Percentiles rank a stretch among this genome's conserved stretches.
phyloP scores from a whole-genome alignment of 1,140 invertebrate genomes.

The Diabrotica undecimpunctata region DNA sequence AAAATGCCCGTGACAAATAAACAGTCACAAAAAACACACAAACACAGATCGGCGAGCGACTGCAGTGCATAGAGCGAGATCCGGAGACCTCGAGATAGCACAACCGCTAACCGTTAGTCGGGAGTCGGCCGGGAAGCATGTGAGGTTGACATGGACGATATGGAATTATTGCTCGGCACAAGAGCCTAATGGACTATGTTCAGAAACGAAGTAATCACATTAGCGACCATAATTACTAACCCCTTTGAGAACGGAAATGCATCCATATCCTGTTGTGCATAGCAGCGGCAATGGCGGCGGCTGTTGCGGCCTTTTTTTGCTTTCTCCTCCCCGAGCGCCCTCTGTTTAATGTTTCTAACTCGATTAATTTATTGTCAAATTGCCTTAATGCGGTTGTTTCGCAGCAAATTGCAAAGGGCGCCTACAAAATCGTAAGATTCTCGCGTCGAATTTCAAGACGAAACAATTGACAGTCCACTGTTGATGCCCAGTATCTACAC shows the following conservation, averaged over 20 bases:
- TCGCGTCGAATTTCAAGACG: constrained; percentile 3
- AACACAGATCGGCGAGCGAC: neutral
- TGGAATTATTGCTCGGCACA: constrained; percentile 45
- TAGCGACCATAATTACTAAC: constrained; percentile 48
- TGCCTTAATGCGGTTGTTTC: constrained; percentile 45
- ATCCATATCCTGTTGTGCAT: constrained; percentile 48
- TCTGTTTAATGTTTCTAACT: constrained; percentile 42
- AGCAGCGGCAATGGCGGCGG: constrained; percentile 29
- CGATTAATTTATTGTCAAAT: constrained; percentile 49
- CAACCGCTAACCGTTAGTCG: neutral
- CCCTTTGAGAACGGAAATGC: constrained; percentile 50
- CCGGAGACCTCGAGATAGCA: neutral
- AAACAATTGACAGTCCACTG: neutral
- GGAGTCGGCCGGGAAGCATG: neutral
- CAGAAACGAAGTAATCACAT: constrained; percentile 49
- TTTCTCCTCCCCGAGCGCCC: constrained; percentile 18
- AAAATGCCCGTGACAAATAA: neutral
- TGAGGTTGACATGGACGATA: constrained; percentile 26
- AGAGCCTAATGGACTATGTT: constrained; percentile 47
- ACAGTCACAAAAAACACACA: neutral
- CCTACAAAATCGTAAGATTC: constrained; percentile 16
- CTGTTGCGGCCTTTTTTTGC: constrained; percentile 35
- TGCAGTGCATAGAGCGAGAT: neutral
- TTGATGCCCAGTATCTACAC: no score
- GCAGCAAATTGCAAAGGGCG: constrained; percentile 47